Percentiles rank a stretch among this genome's conserved stretches.
Conservation (phyloP, 1,140 invertebrate species). For the Drosophila jambulina region DNA sequence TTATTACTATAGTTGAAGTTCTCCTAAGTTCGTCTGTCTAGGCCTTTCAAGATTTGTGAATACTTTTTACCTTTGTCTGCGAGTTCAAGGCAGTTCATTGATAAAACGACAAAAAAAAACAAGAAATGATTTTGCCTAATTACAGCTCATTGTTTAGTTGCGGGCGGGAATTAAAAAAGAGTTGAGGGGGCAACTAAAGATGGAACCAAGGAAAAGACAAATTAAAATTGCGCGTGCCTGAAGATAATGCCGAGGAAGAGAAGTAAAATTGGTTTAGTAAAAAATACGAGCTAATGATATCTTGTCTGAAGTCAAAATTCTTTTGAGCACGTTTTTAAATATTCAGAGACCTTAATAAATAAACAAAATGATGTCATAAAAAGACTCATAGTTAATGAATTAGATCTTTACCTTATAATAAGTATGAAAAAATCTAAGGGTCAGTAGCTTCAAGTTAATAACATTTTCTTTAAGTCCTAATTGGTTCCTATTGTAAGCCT, state of each 20-base stretch:
- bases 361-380: not conserved
- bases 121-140: slow-evolving; percentile 37
- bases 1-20: slow-evolving; percentile 37
- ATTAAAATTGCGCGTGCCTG: slow-evolving; percentile 14
- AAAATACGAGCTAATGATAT: slow-evolving; percentile 23
- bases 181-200: not conserved
- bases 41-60: slow-evolving; percentile 31
- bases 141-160: slow-evolving; percentile 50
- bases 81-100: slow-evolving; percentile 76
- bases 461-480: too few relatives aligned
- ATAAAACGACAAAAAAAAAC: slow-evolving; percentile 21
- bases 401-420: not conserved
- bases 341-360: not conserved
- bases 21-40: slow-evolving; percentile 45
- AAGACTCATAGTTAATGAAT: too few relatives aligned
- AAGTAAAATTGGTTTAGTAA: not conserved
- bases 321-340: not conserved
- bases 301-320: not conserved
- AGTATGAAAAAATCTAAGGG: too few relatives aligned
- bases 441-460: not conserved
- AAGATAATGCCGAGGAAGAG: not conserved
- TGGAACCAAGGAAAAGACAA: slow-evolving; percentile 6
- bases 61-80: slow-evolving; percentile 5
- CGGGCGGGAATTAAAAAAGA: slow-evolving; percentile 21
- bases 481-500: not conserved